Conservation (phyloP, 2,888 invertebrate genomes). For the Microdon myrmicae region DNA sequence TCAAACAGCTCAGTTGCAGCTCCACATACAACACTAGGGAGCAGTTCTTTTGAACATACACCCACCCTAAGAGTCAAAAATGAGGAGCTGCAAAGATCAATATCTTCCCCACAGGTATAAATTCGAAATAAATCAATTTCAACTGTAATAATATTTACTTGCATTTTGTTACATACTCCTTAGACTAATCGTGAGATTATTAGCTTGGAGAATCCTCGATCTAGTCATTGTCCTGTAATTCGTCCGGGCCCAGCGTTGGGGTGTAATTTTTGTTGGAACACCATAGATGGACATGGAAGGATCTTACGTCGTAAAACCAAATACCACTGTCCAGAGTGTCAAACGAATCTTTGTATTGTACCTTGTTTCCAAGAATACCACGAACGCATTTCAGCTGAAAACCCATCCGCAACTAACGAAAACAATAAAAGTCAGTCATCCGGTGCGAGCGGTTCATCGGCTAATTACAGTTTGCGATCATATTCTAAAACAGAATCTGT, state of each 20-base stretch:
- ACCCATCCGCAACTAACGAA: slow-evolving; percentile 54
- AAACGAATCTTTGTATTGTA: slow-evolving; percentile 88
- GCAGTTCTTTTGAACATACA: slow-evolving; percentile 64
- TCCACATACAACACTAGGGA: slow-evolving; percentile 55
- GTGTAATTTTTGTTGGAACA: slow-evolving; percentile 92
- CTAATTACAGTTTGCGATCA: slow-evolving; percentile 55
- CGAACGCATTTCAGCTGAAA: slow-evolving; percentile 70
- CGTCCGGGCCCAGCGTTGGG: slow-evolving; percentile 85
- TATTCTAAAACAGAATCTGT: slow-evolving; percentile 66
- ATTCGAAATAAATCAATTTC: slow-evolving; percentile 18
- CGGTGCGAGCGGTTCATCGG: slow-evolving; percentile 38
- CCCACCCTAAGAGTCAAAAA: slow-evolving; percentile 69
- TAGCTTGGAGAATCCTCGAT: slow-evolving; percentile 69
- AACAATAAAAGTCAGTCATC: slow-evolving; percentile 44
- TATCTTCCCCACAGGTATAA: slow-evolving; percentile 72
- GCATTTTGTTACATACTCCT: slow-evolving; percentile 43
- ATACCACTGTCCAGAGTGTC: slow-evolving; percentile 90
- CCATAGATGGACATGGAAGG: slow-evolving; percentile 83
- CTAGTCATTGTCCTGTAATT: slow-evolving; percentile 85
- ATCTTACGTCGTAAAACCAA: slow-evolving; percentile 87
- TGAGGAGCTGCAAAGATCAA: slow-evolving; percentile 72
- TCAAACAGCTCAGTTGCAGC: slow-evolving; percentile 26
- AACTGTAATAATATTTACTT: not conserved
- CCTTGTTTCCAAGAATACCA: slow-evolving; percentile 90
- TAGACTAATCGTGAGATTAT: slow-evolving; percentile 67